These are phyloP conservation scores for Nautilus pompilius DNA, from an alignment of 1,140 invertebrate genomes.

Conservation along the genomic window DNA sequence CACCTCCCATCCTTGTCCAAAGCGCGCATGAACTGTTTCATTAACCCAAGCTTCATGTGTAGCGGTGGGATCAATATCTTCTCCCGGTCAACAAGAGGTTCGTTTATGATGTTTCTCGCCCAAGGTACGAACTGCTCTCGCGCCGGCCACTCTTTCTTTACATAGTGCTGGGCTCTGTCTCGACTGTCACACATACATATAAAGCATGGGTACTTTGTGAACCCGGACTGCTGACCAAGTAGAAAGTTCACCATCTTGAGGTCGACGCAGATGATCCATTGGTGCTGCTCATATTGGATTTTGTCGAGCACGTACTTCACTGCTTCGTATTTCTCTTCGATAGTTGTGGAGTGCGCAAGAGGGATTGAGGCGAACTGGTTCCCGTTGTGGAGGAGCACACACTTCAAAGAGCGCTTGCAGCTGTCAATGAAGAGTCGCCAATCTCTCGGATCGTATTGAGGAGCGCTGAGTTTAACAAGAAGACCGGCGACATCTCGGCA, in stretches of 20 bases:
- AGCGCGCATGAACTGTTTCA: background rate
- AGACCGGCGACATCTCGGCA: background rate
- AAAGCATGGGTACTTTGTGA: background rate
- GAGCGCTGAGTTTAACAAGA: background rate
- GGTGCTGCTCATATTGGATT: background rate
- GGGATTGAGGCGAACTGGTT: background rate
- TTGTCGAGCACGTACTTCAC: constrained; percentile 1
- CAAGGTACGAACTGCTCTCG: background rate
- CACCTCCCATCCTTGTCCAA: background rate
- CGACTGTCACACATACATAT: background rate
- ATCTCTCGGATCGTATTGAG: background rate
- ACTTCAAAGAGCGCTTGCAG: background rate
- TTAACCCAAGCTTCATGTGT: background rate
- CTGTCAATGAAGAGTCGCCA: background rate
- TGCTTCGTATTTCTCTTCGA: background rate
- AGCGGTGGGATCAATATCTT: background rate
- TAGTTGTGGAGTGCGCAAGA: background rate
- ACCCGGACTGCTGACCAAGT: background rate
- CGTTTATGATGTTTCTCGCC: background rate
- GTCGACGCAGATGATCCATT: background rate
- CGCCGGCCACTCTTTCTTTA: background rate
- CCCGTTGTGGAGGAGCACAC: background rate
- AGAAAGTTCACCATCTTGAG: background rate
- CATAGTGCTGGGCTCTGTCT: background rate
- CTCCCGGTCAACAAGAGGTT: background rate